Evolutionary conservation across 2,888 invertebrate species (phyloP), one percentile per base, ranked within the genome.

Genomic region (Eristalis tenax): DNA sequence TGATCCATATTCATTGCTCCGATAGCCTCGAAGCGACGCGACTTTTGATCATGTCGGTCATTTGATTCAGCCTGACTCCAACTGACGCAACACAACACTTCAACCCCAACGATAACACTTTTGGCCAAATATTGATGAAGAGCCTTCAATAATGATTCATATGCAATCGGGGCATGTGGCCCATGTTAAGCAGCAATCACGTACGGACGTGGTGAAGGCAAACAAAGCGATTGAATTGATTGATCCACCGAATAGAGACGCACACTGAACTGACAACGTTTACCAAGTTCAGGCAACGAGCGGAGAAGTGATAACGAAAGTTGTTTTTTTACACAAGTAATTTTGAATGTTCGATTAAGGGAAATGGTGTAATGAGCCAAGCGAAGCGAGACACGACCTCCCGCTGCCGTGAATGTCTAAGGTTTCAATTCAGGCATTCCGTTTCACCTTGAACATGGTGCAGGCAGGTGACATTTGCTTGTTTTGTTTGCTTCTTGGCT

Each of bases 351-450:
- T 50, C 18, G 18, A 50, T 32, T 18, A 18, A 63, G 18, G 8
- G 22, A 28, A 63, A 50, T 15, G 56, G 10, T 63, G 74, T 64
- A 74, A n/a, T 50, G 15, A 23, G 35, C 74, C 74, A 74, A 74
- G 23, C 38, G 28, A 56, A 23, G 18, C 50, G 50, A 43, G 15
- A 50, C 50, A 50, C 18, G 50, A 50, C 50, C 50, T 50, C 50
- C n/a, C 18, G 50, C 18, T 50, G 4, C 50, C 50, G 18, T 50
- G 50, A 50, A 50, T 50, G 18, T 8, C 50, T 50, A 1, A 50
- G 50, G 50, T 50, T 50, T 50, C 18, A 18, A 18, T 18, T 50
- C 18, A 50, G 50, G 8, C 50, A 50, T 50, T 50, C 18, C 50
- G 8, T 50, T 50, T 50, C 50, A 50, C 50, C 50, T 50, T 50